Percentiles rank a stretch among this genome's conserved stretches.
phyloP scores from a whole-genome alignment of 2,888 invertebrate species.

The Hipparchia sbordonii region DNA sequence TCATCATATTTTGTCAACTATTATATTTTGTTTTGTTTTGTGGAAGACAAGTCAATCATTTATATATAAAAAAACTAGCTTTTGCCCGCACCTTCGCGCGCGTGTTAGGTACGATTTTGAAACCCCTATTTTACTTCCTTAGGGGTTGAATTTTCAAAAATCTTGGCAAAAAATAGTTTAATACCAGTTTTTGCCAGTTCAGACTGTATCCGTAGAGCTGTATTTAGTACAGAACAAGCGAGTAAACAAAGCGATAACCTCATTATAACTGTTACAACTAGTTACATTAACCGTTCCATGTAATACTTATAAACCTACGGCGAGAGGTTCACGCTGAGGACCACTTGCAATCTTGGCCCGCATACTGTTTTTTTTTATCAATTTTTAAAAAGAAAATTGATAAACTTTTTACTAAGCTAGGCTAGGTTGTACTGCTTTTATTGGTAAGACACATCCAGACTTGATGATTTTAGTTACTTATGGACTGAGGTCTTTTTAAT shows the following conservation, averaged over 20 bases:
- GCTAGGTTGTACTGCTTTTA: background rate
- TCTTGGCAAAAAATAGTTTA: background rate
- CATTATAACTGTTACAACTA: slow-evolving; percentile 54
- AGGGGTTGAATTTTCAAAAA: too few relatives aligned
- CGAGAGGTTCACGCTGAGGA: background rate
- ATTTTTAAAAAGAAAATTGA: background rate
- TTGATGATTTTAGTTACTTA: too few relatives aligned
- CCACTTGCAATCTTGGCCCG: background rate
- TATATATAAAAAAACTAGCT: too few relatives aligned
- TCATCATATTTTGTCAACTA: too few relatives aligned
- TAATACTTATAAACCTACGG: slow-evolving; percentile 12
- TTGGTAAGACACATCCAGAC: too few relatives aligned
- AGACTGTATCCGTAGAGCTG: background rate
- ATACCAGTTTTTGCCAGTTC: background rate
- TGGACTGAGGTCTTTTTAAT: too few relatives aligned
- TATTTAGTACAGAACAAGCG: slow-evolving; percentile 10
- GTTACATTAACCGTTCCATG: slow-evolving; percentile 33
- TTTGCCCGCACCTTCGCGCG: too few relatives aligned
- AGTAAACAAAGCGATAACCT: slow-evolving; percentile 55
- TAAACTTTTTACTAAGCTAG: background rate
- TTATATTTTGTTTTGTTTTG: too few relatives aligned
- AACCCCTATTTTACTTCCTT: too few relatives aligned
- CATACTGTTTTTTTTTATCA: background rate
- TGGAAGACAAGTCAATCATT: too few relatives aligned
- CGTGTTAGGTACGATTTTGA: too few relatives aligned